Evolutionary conservation across 2,113 vertebrate genomes (phyloP).

Genomic region (Phaethon lepturus): DNA sequence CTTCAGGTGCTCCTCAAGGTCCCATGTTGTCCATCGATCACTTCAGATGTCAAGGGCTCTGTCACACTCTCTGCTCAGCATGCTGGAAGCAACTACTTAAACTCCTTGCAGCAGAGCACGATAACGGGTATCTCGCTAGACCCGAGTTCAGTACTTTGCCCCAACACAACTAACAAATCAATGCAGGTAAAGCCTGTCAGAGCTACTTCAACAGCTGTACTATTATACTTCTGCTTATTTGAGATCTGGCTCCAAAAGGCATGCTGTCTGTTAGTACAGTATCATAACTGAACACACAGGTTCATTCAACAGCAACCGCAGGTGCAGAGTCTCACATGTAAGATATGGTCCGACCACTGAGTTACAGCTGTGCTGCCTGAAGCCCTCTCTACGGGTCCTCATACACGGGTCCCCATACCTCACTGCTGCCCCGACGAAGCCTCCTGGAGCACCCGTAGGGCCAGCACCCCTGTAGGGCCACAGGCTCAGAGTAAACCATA

Average conservation of each 20-base stretch:
- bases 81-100: neutral
- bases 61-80: neutral
- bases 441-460: neutral
- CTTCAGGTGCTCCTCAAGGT: neutral
- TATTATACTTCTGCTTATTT: too few relatives aligned
- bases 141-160: neutral
- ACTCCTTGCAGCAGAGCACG: neutral
- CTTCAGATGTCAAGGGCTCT: neutral
- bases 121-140: neutral
- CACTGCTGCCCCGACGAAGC: neutral
- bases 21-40: neutral
- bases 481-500: neutral
- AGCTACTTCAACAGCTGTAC: too few relatives aligned
- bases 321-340: neutral
- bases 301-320: neutral
- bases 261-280: too few relatives aligned
- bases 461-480: neutral
- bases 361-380: neutral
- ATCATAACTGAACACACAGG: neutral
- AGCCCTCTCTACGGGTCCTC: neutral
- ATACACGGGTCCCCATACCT: too few relatives aligned
- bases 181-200: neutral
- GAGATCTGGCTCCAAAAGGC: neutral
- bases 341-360: accelerated
- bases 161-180: neutral